Percentiles rank a stretch among this genome's conserved stretches.
Conservation (phyloP, 2,113 vertebrate genomes). For the Murina feae region DNA sequence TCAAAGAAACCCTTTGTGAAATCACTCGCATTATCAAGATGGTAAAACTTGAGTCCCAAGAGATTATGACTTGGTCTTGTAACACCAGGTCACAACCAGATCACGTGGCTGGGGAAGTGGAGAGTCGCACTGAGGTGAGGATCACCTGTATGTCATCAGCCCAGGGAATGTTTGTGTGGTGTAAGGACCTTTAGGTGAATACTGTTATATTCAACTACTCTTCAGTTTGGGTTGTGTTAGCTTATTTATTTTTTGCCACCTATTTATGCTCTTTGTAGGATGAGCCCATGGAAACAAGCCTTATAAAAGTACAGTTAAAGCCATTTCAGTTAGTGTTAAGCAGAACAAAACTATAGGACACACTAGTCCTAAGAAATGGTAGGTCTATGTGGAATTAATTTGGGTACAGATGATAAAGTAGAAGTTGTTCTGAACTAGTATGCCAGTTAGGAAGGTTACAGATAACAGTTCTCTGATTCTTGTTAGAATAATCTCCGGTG, state of each 20-base stretch:
- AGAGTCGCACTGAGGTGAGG: neutral
- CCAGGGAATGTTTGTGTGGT: neutral
- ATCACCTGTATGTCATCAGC: neutral
- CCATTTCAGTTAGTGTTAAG: neutral
- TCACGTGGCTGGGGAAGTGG: neutral
- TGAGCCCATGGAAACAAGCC: neutral
- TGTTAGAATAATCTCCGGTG: neutral
- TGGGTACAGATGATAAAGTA: neutral
- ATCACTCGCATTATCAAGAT: neutral
- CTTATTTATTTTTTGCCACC: neutral
- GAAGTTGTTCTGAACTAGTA: neutral
- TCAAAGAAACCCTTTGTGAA: neutral
- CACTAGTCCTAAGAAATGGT: neutral
- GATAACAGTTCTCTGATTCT: neutral
- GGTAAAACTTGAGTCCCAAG: neutral
- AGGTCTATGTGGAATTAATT: neutral
- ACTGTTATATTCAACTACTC: fast-evolving
- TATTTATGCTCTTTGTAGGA: neutral
- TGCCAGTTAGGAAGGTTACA: neutral
- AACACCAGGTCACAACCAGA: neutral
- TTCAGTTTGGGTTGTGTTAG: neutral
- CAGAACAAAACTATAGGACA: neutral
- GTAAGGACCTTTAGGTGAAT: neutral
- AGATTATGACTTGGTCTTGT: neutral
- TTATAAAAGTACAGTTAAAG: neutral